Base-by-base conservation (phyloP, 1,140 invertebrate genomes). In the Caenorhabditis brenneri region DNA sequence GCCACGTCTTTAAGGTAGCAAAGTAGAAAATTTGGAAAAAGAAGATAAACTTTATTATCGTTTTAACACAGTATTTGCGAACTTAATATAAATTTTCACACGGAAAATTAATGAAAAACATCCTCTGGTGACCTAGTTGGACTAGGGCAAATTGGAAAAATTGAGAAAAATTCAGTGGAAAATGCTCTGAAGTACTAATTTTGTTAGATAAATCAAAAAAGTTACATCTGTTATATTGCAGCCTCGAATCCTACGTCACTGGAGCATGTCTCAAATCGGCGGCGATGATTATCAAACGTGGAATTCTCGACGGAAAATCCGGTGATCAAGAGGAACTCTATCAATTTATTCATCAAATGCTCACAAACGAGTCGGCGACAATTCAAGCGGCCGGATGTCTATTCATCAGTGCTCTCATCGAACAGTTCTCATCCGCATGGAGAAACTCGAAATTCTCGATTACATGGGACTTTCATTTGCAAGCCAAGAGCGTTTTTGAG, bases 381-480 rank as follows among this genome's bases (percentile, higher is more conserved):
- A 55, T 85, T 27, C 85, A 84, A 51, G 29, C 80, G 1, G 58
- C 87, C 33, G 85, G 85, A 29, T 86, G 85, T 33, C 49, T 49
- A 0, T 49, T 86, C 15, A 86, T 86, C 36, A 65, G 39, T 49
- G 84, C 85, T 9, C 10, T 86, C 5, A 81, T 79, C 10, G 83
- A 81, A 27, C 83, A 86, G 33, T 86, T 86, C 69, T 69, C 85
- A 9, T 78, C 82, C 0, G 80, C 85, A 9, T 86, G 85, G 85
- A 78, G 85, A 24, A 84, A 80, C 36, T 74, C 85, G 3, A 81
- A 86, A 22, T 86, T 82, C 33, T 69, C 69, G 3, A 81, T 86
- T 10, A 86, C 85, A 24, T 86, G 83, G 83, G 85, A 86, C 58
- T 86, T 86, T 80, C 85, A 86, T 53, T 36, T 86, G 31, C 74